A percentile compares a stretch with the other conserved stretches of the same genome.
Conservation (phyloP, 1,140 invertebrate species). For the Cryptotermes secundus region DNA sequence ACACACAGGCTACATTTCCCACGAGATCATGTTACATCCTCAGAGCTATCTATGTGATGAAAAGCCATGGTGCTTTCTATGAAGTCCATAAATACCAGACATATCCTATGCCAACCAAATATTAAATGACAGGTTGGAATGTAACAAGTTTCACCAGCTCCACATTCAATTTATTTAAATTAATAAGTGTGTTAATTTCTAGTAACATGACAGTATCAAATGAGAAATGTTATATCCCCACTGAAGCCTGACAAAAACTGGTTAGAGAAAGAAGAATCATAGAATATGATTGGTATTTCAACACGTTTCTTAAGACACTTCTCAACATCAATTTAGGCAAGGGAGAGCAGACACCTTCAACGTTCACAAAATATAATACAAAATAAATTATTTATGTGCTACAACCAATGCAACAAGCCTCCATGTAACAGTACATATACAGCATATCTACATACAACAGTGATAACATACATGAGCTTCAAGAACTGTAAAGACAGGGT, state of each 20-base stretch:
- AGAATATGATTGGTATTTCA: not conserved
- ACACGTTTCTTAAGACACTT: not conserved
- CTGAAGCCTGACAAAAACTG: not conserved
- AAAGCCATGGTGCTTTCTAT: not conserved
- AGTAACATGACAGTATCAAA: not conserved
- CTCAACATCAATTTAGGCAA: not conserved
- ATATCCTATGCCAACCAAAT: not conserved
- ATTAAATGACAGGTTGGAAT: not conserved
- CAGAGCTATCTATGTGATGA: not conserved
- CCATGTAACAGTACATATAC: constrained; percentile 2
- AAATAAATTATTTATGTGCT: constrained; percentile 8
- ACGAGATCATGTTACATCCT: not conserved
- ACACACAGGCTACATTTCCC: not conserved
- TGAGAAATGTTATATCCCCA: not conserved
- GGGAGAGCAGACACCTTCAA: not conserved
- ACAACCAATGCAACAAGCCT: constrained; percentile 20
- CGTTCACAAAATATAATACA: not conserved
- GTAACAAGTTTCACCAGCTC: not conserved
- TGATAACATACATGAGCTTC: not conserved
- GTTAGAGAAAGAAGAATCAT: not conserved
- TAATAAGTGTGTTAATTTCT: not conserved
- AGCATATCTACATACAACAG: not conserved
- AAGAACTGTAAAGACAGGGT: not conserved
- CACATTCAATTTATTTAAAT: not conserved
- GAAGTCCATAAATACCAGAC: not conserved